Conservation (phyloP, 2,888 invertebrate species). For the Andrena dorsata region DNA sequence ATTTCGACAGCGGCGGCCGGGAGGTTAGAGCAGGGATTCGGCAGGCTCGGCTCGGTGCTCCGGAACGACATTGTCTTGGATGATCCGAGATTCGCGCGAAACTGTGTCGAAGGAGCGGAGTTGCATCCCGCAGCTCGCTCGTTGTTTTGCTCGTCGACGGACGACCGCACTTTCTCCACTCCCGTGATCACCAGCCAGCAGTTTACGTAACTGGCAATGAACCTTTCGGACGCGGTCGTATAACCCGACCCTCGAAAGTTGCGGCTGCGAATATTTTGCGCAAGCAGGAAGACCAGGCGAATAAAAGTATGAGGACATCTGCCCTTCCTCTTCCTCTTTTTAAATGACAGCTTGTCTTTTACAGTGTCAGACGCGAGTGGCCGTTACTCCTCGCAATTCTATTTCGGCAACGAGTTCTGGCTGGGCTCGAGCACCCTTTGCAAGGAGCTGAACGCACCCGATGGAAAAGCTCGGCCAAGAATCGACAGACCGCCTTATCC, state of each 20-base stretch:
- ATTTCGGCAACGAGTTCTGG: slow-evolving; percentile 94
- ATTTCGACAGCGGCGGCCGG: not conserved
- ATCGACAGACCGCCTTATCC: slow-evolving; percentile 87
- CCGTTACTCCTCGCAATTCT: slow-evolving; percentile 91
- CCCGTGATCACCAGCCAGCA: slow-evolving; percentile 44
- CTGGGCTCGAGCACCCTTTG: slow-evolving; percentile 91
- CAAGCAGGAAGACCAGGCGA: not conserved
- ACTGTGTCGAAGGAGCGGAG: slow-evolving; percentile 20
- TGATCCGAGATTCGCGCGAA: slow-evolving; percentile 1
- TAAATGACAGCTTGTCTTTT: slow-evolving; percentile 75
- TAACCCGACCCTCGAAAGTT: slow-evolving; percentile 41
- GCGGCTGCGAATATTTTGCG: slow-evolving; percentile 1
- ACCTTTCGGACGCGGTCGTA: slow-evolving; percentile 69
- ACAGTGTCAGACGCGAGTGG: slow-evolving; percentile 93
- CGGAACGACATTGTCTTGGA: not conserved
- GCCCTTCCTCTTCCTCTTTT: slow-evolving; percentile 24
- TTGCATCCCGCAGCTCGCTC: slow-evolving; percentile 4
- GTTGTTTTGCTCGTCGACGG: slow-evolving; percentile 35
- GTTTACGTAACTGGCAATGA: slow-evolving; percentile 84
- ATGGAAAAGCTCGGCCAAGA: slow-evolving; percentile 83
- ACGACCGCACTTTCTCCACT: slow-evolving; percentile 78
- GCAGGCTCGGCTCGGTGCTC: not conserved
- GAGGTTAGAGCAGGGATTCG: not conserved
- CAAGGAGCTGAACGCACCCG: slow-evolving; percentile 87
- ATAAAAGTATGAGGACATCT: not conserved